phyloP scores from a whole-genome alignment of 64 coral and sea anemone genomes.

The Montipora foliosa region DNA sequence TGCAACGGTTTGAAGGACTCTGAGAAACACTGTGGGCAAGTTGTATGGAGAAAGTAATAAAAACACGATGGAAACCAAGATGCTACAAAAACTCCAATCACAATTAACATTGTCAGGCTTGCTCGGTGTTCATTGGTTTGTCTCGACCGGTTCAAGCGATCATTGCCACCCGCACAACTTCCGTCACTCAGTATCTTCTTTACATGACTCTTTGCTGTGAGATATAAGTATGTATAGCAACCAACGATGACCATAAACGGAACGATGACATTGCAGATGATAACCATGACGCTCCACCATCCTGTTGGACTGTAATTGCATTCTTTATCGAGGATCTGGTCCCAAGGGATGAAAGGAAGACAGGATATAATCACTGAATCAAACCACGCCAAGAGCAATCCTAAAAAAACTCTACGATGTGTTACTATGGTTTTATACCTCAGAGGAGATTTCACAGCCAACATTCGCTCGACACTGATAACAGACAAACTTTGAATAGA shows the following conservation, averaged over 20 bases:
- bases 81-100: slow-evolving; percentile 86
- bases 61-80: slow-evolving; percentile 91
- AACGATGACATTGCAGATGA: slow-evolving; percentile 80
- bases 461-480: slow-evolving; percentile 86
- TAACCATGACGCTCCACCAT: slow-evolving; percentile 96
- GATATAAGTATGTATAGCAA: slow-evolving; percentile 89
- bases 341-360: slow-evolving; percentile 75
- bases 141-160: slow-evolving; percentile 27
- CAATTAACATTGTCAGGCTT: slow-evolving; percentile 91
- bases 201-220: slow-evolving; percentile 68
- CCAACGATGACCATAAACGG: slow-evolving; percentile 77
- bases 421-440: slow-evolving; percentile 75
- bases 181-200: slow-evolving; percentile 61
- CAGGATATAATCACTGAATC: slow-evolving; percentile 64
- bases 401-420: slow-evolving; percentile 56
- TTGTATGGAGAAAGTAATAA: slow-evolving; percentile 86
- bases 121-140: slow-evolving; percentile 82
- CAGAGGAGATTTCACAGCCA: slow-evolving; percentile 81
- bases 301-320: slow-evolving; percentile 46
- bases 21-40: slow-evolving; percentile 73
- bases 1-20: slow-evolving; percentile 53
- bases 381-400: slow-evolving; percentile 69
- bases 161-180: not conserved
- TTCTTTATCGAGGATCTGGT: too few species aligned
- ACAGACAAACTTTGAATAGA: slow-evolving; percentile 86